Base-by-base conservation (phyloP, 92 coral and sea anemone species). In the Phenganax marumi region DNA sequence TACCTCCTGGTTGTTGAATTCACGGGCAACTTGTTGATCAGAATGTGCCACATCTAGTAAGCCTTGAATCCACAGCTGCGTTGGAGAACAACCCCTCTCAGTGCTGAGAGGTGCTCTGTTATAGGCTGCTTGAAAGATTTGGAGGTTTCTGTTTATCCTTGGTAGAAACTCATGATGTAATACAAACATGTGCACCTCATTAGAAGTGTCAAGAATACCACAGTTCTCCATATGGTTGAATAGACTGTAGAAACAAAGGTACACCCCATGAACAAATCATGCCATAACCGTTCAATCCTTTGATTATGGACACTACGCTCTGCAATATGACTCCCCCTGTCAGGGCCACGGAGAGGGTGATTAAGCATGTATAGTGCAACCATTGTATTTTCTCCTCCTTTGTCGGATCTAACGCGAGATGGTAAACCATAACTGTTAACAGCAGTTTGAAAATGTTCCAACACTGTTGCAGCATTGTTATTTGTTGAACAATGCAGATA, bases 21-120 rank as follows among this genome's bases (percentile, higher is more conserved):
- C 86, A 17, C 11, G 18, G 54, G 86, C 70, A 21, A 65, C 75
- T 82, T 81, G 73, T 57, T 24, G 71, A 52, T 53, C 82, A 73
- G 68, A 51, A 51, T 73, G 12, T 82, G 86, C 81, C 54, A 82
- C 81, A 51, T 22, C 56, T 23, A 81, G 46, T 76, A 81, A 17
- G 57, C 91, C 91, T 77, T 77, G 85, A 65, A 88, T 88, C 91
- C 91, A 88, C 88, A 88, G 77, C 58, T 86, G 89, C 51, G 63
- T 64, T 62, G 90, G 90, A 53, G 84, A 43, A 62, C 61, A 82
- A 70, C 88, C 83, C 23, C 83, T 72, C 87, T 88, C 89, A 52
- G 89, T 85, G 25, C 85, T 72, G 7, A 85, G 47, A 47, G 91
- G 88, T 53, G 88, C 85, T 69, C 87, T 88, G 86, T 88, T 80